Percentiles rank a stretch among this genome's conserved stretches.
These are phyloP conservation scores for Poecile montanus DNA, from an alignment of 2,797 vertebrate genomes.

Conservation along the genomic window DNA sequence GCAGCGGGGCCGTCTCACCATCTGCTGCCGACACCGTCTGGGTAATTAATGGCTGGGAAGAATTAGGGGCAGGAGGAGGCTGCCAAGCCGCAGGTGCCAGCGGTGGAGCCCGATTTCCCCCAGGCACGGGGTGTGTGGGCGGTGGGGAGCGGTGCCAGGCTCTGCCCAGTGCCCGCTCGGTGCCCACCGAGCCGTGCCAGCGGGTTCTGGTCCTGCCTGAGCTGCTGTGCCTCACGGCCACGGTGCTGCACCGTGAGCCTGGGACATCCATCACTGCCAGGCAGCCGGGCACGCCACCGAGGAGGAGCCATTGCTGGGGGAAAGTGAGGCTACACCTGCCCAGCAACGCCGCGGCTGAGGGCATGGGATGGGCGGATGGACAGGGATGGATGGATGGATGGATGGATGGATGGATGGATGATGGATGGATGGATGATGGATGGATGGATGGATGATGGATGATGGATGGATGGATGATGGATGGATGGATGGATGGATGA, in stretches of 20 bases:
- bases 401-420: no score
- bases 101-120: neutral
- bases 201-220: neutral
- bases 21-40: constrained; percentile 64
- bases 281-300: neutral
- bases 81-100: neutral
- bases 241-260: neutral
- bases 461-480: neutral
- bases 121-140: neutral
- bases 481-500: neutral
- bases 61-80: neutral
- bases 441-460: neutral
- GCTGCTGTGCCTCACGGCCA: neutral
- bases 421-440: neutral
- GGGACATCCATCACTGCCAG: neutral
- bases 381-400: neutral
- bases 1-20: constrained; percentile 40
- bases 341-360: neutral
- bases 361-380: neutral
- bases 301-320: neutral
- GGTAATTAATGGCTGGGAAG: constrained; percentile 58
- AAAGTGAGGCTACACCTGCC: neutral
- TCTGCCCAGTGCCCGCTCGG: neutral
- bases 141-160: neutral
- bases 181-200: neutral